Evolutionary conservation across 2,888 invertebrate species (phyloP), one percentile per base, ranked within the genome.

Genomic region (Clusia tigrina): DNA sequence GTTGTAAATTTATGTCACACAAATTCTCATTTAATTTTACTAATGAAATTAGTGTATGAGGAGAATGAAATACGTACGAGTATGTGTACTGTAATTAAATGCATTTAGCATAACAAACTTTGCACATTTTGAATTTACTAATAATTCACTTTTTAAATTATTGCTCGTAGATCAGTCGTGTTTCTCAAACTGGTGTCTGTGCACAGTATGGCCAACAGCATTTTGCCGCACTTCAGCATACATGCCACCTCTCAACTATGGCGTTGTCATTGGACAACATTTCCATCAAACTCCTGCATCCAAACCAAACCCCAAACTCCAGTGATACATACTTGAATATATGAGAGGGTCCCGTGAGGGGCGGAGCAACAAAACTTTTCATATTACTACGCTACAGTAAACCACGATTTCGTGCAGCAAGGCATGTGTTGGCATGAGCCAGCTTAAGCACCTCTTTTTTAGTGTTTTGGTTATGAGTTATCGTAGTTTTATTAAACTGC

Each of bases 401-500:
- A 55, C 20, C 3, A 55, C 18, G 15, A 37, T 52, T 23, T 52
- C 23, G 23, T 23, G 24, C 52, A 52, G 24, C 20, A 18, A 52
- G 20, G 20, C 23, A n/a, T n/a, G n/a, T n/a, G n/a, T n/a, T n/a
- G n/a, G n/a, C n/a, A n/a, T n/a, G n/a, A n/a, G n/a, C n/a, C n/a
- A n/a, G n/a, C n/a, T n/a, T n/a, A n/a, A n/a, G n/a, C n/a, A n/a
- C 2, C 18, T 20, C 2, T 38, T 55, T 6, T 37, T 55, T 1
- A 15, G 32, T 37, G 1, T 56, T 24, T 24, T 18, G 37, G 9
- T 42, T 56, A 42, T 42, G 17, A 56, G 56, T 46, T 26, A 56
- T 56, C 22, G 23, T 54, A 17, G 60, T 60, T 55, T 51, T 56
- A 25, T 54, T 2, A 25, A 9, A 25, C 42, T 37, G 38, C 24